Percentiles rank a stretch among this genome's conserved stretches.
phyloP scores from a whole-genome alignment of 1,140 invertebrate genomes.

The Dermatophagoides farinae region DNA sequence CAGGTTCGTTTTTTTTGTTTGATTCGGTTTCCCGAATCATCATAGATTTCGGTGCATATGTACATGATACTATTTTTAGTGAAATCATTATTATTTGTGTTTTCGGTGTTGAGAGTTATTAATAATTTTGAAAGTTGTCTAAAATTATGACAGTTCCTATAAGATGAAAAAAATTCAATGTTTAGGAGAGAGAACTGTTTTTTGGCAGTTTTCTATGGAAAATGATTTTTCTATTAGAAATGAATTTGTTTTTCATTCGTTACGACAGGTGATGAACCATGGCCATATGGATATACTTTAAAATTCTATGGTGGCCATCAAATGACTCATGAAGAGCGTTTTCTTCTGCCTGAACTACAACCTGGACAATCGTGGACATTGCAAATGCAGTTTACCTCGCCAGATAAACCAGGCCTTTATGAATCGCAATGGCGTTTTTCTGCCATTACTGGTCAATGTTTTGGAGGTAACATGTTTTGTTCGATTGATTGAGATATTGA shows the following conservation, averaged over 20 bases:
- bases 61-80: background rate
- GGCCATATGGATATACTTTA: constrained; percentile 53
- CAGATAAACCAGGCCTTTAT: constrained; percentile 43
- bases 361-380: constrained; percentile 45
- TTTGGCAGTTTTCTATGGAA: too few species aligned
- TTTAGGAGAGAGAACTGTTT: too few species aligned
- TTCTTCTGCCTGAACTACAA: constrained; percentile 37
- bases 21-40: too few species aligned
- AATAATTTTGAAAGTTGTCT: background rate
- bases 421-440: constrained; percentile 61
- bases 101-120: background rate
- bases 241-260: background rate
- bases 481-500: background rate
- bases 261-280: constrained; percentile 35
- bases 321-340: constrained; percentile 35
- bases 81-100: background rate
- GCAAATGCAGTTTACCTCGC: constrained; percentile 44
- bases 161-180: background rate
- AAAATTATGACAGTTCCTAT: background rate
- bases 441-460: constrained; percentile 51
- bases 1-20: constrained; percentile 32
- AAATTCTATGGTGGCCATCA: constrained; percentile 39
- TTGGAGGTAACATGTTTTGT: constrained; percentile 38
- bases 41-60: background rate
- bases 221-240: too few species aligned